Evolutionary conservation across 2,797 vertebrate species (phyloP).

Genomic region (Sternarchorhynchus goeldii): DNA sequence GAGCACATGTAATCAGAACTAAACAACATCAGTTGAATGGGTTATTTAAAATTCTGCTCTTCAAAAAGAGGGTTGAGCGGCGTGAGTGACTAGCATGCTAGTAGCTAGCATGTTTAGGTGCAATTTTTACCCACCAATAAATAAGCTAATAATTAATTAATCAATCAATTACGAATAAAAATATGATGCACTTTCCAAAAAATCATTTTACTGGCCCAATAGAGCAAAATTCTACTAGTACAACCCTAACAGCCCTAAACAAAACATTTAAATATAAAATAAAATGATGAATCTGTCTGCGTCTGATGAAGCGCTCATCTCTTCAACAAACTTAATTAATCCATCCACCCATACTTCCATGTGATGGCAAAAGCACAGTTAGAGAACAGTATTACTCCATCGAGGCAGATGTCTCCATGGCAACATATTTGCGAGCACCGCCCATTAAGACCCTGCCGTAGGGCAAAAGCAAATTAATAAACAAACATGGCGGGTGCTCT

Average conservation of each 20-base stretch:
- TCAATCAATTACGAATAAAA: background rate
- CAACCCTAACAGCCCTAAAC: no score
- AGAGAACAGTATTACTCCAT: constrained; percentile 23
- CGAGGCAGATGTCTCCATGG: constrained; percentile 51
- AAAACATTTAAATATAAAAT: no score
- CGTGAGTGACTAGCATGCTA: no score
- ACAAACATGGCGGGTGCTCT: constrained; percentile 47
- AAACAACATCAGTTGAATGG: background rate
- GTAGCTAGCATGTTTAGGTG: background rate
- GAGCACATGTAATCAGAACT: background rate
- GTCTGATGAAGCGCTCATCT: no score
- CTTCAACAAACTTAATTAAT: background rate
- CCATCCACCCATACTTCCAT: background rate
- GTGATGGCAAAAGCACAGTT: constrained; percentile 8
- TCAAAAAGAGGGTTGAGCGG: background rate
- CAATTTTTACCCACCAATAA: no score
- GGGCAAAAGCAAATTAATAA: constrained; percentile 46
- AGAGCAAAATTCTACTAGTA: background rate
- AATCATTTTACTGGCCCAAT: background rate
- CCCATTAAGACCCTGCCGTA: constrained; percentile 28
- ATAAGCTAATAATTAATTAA: no score
- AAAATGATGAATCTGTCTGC: no score
- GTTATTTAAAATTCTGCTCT: background rate
- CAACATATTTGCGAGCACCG: constrained; percentile 45
- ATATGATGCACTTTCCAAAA: background rate